Percentiles rank a stretch among this genome's conserved stretches.
phyloP scores from a whole-genome alignment of 1,140 invertebrate species.

The Trachelipus rathkii region DNA sequence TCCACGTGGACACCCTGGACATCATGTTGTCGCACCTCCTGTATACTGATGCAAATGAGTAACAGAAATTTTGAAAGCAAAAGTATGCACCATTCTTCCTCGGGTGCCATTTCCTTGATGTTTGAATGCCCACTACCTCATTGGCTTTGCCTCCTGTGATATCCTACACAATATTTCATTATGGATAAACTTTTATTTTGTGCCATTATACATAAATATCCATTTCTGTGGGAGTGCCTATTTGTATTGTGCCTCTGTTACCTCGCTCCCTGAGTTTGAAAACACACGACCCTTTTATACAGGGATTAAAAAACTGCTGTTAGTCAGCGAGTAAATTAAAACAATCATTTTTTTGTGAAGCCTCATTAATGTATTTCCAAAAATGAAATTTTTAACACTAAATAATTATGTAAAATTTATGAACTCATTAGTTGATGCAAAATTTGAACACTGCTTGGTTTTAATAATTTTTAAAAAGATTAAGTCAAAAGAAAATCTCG shows the following conservation, averaged over 20 bases:
- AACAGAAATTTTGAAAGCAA: neutral
- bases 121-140: slow-evolving; percentile 6
- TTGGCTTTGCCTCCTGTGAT: neutral
- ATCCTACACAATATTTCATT: neutral
- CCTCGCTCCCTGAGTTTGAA: neutral
- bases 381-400: neutral
- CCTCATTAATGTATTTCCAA: neutral
- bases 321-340: neutral
- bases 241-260: slow-evolving; percentile 7
- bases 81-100: neutral
- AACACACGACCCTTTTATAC: neutral
- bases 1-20: neutral
- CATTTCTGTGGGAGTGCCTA: slow-evolving; percentile 6
- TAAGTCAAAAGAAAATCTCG: too few relatives aligned
- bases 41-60: neutral
- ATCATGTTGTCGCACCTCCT: neutral
- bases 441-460: too few relatives aligned
- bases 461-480: too few relatives aligned
- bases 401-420: neutral
- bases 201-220: neutral
- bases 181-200: neutral
- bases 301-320: neutral
- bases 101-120: neutral
- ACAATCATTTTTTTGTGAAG: neutral
- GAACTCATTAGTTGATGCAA: too few relatives aligned